A percentile compares a stretch with the other conserved stretches of the same genome.
phyloP scores from a whole-genome alignment of 2,888 invertebrate species.

The Drosophila picticornis region DNA sequence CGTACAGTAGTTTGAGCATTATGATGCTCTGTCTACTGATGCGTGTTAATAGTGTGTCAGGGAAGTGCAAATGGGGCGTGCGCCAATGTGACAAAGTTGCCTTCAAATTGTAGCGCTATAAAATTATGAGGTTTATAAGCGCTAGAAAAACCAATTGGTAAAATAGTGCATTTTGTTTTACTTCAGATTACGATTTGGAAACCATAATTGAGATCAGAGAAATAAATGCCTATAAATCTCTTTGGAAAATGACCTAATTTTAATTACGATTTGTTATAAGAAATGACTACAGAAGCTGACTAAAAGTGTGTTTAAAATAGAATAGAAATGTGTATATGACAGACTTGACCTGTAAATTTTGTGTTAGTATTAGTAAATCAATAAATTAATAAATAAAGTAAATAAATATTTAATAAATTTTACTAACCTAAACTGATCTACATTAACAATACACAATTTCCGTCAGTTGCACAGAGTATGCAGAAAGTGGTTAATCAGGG shows the following conservation, averaged over 20 bases:
- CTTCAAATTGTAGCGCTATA: constrained; percentile 20
- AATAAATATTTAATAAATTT: neutral
- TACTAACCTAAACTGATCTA: too few species aligned
- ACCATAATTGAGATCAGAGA: neutral
- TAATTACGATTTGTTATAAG: neutral
- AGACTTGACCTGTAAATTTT: neutral
- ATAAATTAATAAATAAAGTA: too few species aligned
- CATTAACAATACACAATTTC: neutral
- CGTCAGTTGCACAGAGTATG: neutral
- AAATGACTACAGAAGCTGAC: neutral
- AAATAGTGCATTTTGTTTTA: neutral
- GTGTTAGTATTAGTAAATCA: neutral
- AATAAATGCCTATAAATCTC: neutral
- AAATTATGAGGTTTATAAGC: neutral
- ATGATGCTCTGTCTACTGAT: constrained; percentile 4
- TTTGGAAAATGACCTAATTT: neutral
- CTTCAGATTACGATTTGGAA: neutral
- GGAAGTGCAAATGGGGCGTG: constrained; percentile 49
- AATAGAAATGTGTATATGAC: neutral
- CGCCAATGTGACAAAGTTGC: constrained; percentile 38
- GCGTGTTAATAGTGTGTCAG: constrained; percentile 26
- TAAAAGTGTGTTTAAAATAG: neutral
- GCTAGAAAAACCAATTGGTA: neutral
- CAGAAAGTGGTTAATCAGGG: neutral
- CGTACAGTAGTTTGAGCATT: constrained; percentile 12